phyloP scores from a whole-genome alignment of 2,113 vertebrate species.

The Poecilia latipinna region DNA sequence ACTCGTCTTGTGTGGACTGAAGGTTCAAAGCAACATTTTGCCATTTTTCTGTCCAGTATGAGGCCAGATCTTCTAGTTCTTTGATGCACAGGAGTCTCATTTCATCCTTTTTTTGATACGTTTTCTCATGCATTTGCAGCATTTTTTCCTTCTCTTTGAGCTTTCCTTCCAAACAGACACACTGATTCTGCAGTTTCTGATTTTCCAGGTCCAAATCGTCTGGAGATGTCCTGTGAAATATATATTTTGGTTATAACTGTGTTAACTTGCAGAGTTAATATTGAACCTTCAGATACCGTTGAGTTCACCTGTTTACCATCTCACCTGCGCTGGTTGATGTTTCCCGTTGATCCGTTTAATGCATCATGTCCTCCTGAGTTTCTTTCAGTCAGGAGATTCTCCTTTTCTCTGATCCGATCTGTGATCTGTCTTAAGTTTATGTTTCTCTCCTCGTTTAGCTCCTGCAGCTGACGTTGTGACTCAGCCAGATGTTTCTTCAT shows the following conservation, averaged over 20 bases:
- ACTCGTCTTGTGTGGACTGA: constrained; percentile 70
- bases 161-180: constrained; percentile 55
- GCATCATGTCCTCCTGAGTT: constrained; percentile 37
- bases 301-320: not conserved
- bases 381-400: constrained; percentile 41
- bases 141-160: constrained; percentile 55
- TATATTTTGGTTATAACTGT: not conserved
- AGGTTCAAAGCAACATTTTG: constrained; percentile 68
- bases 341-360: constrained; percentile 44
- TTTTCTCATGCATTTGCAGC: constrained; percentile 47
- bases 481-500: constrained; percentile 49
- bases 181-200: constrained; percentile 56
- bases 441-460: constrained; percentile 61
- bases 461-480: constrained; percentile 62
- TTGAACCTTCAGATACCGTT: not conserved
- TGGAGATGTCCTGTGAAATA: constrained; percentile 61
- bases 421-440: constrained; percentile 40
- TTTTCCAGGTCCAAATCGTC: constrained; percentile 66
- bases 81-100: constrained; percentile 43
- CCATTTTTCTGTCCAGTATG: constrained; percentile 79
- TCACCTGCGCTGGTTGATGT: constrained; percentile 73
- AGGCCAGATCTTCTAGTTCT: constrained; percentile 64
- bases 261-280: not conserved
- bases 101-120: constrained; percentile 45
- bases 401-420: constrained; percentile 72